Conservation (phyloP, 2,113 vertebrate species). For the Osmerus eperlanus region DNA sequence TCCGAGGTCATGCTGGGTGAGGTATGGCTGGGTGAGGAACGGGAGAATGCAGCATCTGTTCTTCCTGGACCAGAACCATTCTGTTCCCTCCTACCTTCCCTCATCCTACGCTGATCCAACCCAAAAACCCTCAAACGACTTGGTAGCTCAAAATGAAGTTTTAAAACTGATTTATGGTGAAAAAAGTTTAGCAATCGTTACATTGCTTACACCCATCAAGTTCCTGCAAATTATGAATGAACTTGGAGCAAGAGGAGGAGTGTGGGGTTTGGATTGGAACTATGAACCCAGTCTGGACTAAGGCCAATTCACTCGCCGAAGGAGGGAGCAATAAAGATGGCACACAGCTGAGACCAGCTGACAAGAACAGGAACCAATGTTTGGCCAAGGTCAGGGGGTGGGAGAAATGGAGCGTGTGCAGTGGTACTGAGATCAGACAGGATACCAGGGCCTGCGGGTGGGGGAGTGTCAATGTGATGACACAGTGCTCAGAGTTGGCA, state of each 20-base stretch:
- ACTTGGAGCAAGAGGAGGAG: background rate
- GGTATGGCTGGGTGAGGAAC: conserved; percentile 29
- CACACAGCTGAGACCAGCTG: conserved; percentile 56
- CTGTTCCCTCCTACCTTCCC: background rate
- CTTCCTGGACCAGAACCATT: conserved; percentile 30
- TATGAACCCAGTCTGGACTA: conserved; percentile 37
- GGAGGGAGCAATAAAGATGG: conserved; percentile 53
- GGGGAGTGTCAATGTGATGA: conserved; percentile 32
- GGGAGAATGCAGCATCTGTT: conserved; percentile 45
- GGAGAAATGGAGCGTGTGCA: conserved; percentile 1
- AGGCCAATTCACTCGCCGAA: conserved; percentile 33
- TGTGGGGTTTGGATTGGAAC: conserved; percentile 3
- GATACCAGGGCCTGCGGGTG: conserved; percentile 39
- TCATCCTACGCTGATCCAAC: background rate
- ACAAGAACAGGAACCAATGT: conserved; percentile 58
- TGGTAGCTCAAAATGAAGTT: background rate
- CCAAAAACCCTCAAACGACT: background rate
- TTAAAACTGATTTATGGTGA: no score
- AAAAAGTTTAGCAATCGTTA: background rate
- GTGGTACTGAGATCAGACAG: conserved; percentile 19
- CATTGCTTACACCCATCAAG: background rate
- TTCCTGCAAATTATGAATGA: background rate
- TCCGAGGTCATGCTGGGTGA: conserved; percentile 17
- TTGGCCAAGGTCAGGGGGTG: conserved; percentile 60
- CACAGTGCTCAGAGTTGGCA: conserved; percentile 25